Evolutionary conservation across 2,113 vertebrate genomes (phyloP).

Genomic region (Oncorhynchus masou): DNA sequence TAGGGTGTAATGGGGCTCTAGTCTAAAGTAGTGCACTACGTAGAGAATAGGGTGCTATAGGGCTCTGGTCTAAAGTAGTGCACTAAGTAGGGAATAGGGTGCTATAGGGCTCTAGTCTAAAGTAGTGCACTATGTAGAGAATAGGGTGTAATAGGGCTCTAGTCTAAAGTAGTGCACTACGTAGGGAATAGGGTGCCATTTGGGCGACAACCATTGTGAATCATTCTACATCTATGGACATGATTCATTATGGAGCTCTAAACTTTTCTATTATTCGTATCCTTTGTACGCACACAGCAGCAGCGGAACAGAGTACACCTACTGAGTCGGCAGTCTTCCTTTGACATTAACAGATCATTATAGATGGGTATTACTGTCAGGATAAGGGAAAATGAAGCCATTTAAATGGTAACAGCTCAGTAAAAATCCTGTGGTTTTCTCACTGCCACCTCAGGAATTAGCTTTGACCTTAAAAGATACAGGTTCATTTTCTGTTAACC

Average conservation of each 20-base stretch:
- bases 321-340: conserved; percentile 36
- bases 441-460: conserved; percentile 6
- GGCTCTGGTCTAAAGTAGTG: no score
- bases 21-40: no score
- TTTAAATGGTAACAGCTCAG: conserved; percentile 38
- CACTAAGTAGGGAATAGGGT: no score
- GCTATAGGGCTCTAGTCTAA: no score
- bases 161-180: no score
- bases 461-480: conserved; percentile 36
- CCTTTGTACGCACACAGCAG: not conserved
- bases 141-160: no score
- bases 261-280: conserved; percentile 47
- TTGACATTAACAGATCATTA: conserved; percentile 49
- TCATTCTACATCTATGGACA: conserved; percentile 41
- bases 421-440: not conserved
- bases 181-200: no score
- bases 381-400: conserved; percentile 29
- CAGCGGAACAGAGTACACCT: conserved; percentile 50
- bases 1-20: no score
- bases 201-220: not conserved
- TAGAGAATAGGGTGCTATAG: no score
- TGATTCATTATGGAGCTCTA: conserved; percentile 52
- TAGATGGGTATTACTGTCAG: conserved; percentile 37
- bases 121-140: no score
- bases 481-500: conserved; percentile 56